Percentiles rank a stretch among this genome's conserved stretches.
Conservation (phyloP, 1,140 invertebrate genomes). For the Zeugodacus cucurbitae region DNA sequence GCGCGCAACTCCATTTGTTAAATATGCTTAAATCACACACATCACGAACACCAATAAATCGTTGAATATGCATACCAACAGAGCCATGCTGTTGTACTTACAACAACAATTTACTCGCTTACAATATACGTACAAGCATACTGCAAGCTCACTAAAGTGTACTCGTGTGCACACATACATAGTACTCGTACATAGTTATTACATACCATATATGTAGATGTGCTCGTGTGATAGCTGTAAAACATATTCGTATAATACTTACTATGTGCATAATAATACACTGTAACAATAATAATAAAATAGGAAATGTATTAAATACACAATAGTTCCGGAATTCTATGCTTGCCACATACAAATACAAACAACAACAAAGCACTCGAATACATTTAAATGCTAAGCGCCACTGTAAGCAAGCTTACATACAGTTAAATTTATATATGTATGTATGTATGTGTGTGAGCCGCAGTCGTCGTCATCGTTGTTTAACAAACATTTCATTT, state of each 20-base stretch:
- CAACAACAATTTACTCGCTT: neutral
- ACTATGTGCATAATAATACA: neutral
- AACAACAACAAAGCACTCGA: neutral
- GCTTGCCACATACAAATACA: too few species aligned
- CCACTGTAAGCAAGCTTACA: neutral
- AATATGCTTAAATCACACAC: neutral
- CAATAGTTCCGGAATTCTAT: neutral
- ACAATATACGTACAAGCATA: neutral
- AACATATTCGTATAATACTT: neutral
- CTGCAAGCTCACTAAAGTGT: neutral
- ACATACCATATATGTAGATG: neutral
- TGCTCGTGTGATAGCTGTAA: conserved; percentile 41
- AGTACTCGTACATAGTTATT: neutral
- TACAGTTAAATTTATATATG: neutral
- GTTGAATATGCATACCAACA: neutral
- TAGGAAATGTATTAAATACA: conserved; percentile 21
- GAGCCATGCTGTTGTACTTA: neutral
- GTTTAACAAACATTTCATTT: conserved; percentile 20
- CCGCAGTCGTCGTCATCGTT: neutral
- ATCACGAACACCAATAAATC: neutral
- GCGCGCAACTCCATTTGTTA: neutral
- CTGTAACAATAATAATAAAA: neutral
- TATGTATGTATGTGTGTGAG: neutral
- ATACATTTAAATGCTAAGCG: neutral
- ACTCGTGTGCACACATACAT: neutral